Conservation (phyloP, 2,797 vertebrate genomes). For the Cossypha heuglini region DNA sequence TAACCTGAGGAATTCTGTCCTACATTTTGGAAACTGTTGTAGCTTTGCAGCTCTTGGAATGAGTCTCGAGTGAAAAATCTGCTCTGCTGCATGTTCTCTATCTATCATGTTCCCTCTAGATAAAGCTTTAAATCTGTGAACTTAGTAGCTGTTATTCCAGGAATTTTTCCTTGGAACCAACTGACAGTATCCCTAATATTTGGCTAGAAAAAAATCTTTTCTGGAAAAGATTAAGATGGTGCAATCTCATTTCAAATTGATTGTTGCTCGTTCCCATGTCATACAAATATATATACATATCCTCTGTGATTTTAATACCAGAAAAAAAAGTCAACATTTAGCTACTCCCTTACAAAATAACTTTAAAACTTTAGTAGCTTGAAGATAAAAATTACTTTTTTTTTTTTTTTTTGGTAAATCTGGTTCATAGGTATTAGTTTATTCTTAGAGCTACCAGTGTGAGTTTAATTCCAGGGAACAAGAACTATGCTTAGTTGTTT, state of each 20-base stretch:
- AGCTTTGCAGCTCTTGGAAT: conserved; percentile 49
- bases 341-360: background rate
- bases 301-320: background rate
- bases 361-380: background rate
- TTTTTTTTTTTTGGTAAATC: background rate
- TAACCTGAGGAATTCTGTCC: conserved; percentile 56
- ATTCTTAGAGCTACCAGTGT: background rate
- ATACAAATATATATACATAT: background rate
- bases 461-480: background rate
- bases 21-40: conserved; percentile 37
- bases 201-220: conserved; percentile 1
- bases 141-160: background rate
- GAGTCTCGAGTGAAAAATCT: conserved; percentile 44
- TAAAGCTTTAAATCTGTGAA: conserved; percentile 19
- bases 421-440: background rate
- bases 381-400: background rate
- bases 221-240: background rate
- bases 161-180: background rate
- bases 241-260: background rate
- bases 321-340: background rate
- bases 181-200: background rate
- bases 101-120: background rate
- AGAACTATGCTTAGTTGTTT: background rate
- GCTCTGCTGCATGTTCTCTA: background rate
- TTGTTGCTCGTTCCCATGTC: background rate